phyloP scores from a whole-genome alignment of 2,888 invertebrate species.

The Rosalia funebris region DNA sequence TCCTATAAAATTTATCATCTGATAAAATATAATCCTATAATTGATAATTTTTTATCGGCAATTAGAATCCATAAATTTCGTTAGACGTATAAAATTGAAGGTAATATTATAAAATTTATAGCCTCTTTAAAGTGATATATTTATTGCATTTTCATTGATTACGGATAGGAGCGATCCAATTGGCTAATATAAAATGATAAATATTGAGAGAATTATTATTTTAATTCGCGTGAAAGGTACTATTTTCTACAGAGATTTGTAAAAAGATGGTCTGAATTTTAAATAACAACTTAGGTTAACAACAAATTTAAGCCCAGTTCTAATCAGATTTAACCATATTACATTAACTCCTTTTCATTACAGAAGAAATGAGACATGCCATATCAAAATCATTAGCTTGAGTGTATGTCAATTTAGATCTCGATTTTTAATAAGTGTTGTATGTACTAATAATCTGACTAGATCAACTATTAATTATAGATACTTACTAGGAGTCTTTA shows the following conservation, averaged over 20 bases:
- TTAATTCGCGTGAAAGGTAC: background rate
- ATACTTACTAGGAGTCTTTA: too few relatives aligned
- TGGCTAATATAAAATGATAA: constrained; percentile 7
- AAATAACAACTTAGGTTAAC: too few relatives aligned
- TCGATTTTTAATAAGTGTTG: too few relatives aligned
- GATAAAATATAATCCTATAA: constrained; percentile 54
- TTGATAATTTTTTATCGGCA: constrained; percentile 57
- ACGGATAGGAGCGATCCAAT: constrained; percentile 4
- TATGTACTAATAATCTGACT: too few relatives aligned
- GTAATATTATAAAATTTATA: constrained; percentile 27
- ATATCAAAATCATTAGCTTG: too few relatives aligned
- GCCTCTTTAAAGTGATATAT: constrained; percentile 26
- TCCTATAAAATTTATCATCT: constrained; percentile 52
- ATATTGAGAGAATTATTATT: background rate
- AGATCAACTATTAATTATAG: too few relatives aligned
- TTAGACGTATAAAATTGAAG: constrained; percentile 29
- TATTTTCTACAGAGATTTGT: background rate
- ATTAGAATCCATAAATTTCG: constrained; percentile 56
- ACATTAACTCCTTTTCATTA: too few relatives aligned
- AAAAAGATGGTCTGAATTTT: too few relatives aligned
- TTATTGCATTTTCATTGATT: constrained; percentile 27
- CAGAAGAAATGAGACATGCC: too few relatives aligned
- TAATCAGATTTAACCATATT: too few relatives aligned
- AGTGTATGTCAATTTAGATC: too few relatives aligned
- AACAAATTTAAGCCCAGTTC: too few relatives aligned